Base-by-base conservation (phyloP, 2,113 vertebrate species). In the Pelusios castaneus region DNA sequence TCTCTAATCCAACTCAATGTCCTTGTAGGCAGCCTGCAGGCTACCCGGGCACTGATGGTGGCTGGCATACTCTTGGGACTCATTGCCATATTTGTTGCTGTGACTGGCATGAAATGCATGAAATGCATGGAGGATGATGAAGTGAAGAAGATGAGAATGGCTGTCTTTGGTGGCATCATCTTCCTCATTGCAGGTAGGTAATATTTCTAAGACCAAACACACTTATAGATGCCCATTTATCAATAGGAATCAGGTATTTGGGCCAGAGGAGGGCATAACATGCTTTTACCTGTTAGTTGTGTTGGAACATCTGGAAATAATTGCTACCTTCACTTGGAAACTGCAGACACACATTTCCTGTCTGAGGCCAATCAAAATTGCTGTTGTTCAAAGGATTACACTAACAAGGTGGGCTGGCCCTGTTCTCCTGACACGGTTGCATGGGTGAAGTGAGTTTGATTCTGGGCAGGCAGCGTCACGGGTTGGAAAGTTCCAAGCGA, bases 41-140 rank as follows among this genome's bases (percentile, higher is more conserved):
- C 98, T 2, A 98, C 99, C 2, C 98, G 99, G 5, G 98, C 98
- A 5, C 89, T 99, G 95, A 98, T 99, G 99, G 96, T 99, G 80
- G 63, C 98, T 84, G 98, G 98, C 77, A 98, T 99, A 77, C 89
- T 99, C 19, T 56, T 99, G 85, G 99, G 99, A 22, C 93, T 98
- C 6, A 60, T 99, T 1, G 99, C 96, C 0, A 52, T 98, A 12
- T 91, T 99, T n/a, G 94, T 99, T 82, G 97, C 99, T 82, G 96
- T 97, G 4, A 63, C 97, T 6, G 99, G 99, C 21, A 99, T 99
- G 99, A 99, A 99, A 77, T 99, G 99, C 94, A 99, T 99, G 91
- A 99, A 97, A 84, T 99, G 99, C 91, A 91, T 99, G 97, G 99
- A 99, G 4, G 98, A 97, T 0, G 98, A 98, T 22, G 87, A 98